These are phyloP conservation scores for Lasioglossum villosulum DNA, from an alignment of 2,888 invertebrate species.

Conservation along the genomic window DNA sequence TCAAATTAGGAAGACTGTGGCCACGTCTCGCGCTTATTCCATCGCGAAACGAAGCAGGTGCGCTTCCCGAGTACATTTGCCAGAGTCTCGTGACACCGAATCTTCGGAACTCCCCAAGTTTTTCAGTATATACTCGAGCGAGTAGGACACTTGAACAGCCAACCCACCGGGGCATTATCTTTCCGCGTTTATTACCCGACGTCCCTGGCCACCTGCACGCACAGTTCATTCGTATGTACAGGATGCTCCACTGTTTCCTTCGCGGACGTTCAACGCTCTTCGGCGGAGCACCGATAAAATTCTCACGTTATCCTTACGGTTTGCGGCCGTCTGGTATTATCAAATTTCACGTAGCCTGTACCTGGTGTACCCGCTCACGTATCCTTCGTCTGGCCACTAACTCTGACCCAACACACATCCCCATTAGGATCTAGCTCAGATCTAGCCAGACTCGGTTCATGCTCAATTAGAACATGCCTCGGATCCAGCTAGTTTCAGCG, in stretches of 20 bases:
- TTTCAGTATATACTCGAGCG: constrained; percentile 31
- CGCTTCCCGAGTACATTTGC: constrained; percentile 10
- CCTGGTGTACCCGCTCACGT: not conserved
- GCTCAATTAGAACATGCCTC: constrained; percentile 12
- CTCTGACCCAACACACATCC: not conserved
- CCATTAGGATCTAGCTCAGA: constrained; percentile 6
- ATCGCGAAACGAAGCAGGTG: constrained; percentile 48
- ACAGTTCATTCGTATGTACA: not conserved
- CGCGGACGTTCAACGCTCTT: not conserved
- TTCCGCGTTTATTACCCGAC: constrained; percentile 47
- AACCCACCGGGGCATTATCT: constrained; percentile 46
- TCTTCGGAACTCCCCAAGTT: constrained; percentile 41
- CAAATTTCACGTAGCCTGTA: not conserved
- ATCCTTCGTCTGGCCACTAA: not conserved
- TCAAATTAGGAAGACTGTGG: constrained; percentile 39
- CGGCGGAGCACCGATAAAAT: not conserved
- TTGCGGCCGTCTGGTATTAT: not conserved
- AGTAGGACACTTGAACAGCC: constrained; percentile 3
- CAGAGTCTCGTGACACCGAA: constrained; percentile 17
- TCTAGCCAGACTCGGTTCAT: not conserved
- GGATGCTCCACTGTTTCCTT: not conserved
- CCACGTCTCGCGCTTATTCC: constrained; percentile 11
- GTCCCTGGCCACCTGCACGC: constrained; percentile 26
- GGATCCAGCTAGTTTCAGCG: not conserved
- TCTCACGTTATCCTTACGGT: not conserved